A percentile compares a stretch with the other conserved stretches of the same genome.
These are phyloP conservation scores for Cichladusa arquata DNA, from an alignment of 2,113 vertebrate species.

Conservation along the genomic window DNA sequence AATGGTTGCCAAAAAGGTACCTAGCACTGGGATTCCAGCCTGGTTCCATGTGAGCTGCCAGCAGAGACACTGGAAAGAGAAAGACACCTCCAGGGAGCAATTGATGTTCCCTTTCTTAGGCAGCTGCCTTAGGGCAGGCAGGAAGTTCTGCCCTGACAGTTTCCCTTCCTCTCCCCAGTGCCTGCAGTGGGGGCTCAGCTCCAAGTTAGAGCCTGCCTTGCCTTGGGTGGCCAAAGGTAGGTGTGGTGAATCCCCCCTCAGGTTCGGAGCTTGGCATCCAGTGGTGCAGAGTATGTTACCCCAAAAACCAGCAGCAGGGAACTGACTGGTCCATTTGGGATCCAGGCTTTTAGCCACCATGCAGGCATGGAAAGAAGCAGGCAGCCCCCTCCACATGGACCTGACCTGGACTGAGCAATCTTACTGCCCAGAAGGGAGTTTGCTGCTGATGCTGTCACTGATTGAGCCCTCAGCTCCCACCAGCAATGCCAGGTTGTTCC, in stretches of 20 bases:
- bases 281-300: neutral
- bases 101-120: neutral
- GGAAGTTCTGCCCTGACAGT: neutral
- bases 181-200: neutral
- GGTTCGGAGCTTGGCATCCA: neutral
- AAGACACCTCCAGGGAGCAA: neutral
- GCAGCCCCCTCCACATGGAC: neutral
- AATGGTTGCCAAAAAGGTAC: neutral
- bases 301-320: neutral
- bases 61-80: neutral
- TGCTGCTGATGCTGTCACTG: neutral
- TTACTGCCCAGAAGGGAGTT: neutral
- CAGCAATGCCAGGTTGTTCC: neutral
- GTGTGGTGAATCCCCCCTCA: neutral
- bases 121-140: neutral
- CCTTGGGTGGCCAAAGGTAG: neutral
- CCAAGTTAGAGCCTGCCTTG: neutral
- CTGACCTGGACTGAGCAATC: neutral
- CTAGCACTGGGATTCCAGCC: neutral
- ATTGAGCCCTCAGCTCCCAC: neutral
- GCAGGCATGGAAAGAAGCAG: neutral
- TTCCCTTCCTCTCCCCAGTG: neutral
- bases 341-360: neutral
- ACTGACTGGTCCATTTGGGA: neutral
- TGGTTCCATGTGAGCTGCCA: neutral